Evolutionary conservation across 2,888 invertebrate species (phyloP), one percentile per base, ranked within the genome.

Genomic region (Cataglyphis albicans): DNA sequence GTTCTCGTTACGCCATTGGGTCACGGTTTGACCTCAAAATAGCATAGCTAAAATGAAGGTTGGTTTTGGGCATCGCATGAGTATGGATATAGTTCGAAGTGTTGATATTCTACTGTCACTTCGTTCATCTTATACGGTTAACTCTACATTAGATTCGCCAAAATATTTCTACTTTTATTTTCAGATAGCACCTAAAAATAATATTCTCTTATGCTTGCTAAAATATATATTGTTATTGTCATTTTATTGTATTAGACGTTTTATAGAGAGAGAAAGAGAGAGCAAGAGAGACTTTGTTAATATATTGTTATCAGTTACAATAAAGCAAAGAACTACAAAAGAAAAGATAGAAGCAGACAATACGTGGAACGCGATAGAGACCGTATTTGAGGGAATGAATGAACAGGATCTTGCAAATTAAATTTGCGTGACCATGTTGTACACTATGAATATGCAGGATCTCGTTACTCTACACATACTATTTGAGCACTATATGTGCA

Each of bases 381-480:
- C 29, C 32, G 9, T 55, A 38, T 73, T 67, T 72, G 72, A 81
- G 72, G 59, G 76, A 67, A 57, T n/a, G 83, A 83, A 82, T 67
- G 61, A 84, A 84, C 84, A 81, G 82, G 82, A 87, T 82, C 80
- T 84, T 89, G 86, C 90, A 92, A 91, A 93, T 94, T 94, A 93
- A 93, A 94, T 94, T 93, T 93, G 91, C 89, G 90, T 90, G 89
- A 92, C 92, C 92, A 91, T 92, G 91, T 92, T 89, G 91, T 90
- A 90, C 89, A 91, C 91, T 91, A 94, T 94, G 94, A 94, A 94
- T 94, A 94, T 94, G 94, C 92, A 94, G 91, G 89, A 90, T 91
- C 92, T 93, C 92, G 93, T 94, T 94, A 93, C 92, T 91, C 92
- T 92, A 93, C 89, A 93, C 87, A 89, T 88, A 89, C 90, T 87